Evolutionary conservation across 2,113 vertebrate species (phyloP).

Genomic region (Alouatta palliata): DNA sequence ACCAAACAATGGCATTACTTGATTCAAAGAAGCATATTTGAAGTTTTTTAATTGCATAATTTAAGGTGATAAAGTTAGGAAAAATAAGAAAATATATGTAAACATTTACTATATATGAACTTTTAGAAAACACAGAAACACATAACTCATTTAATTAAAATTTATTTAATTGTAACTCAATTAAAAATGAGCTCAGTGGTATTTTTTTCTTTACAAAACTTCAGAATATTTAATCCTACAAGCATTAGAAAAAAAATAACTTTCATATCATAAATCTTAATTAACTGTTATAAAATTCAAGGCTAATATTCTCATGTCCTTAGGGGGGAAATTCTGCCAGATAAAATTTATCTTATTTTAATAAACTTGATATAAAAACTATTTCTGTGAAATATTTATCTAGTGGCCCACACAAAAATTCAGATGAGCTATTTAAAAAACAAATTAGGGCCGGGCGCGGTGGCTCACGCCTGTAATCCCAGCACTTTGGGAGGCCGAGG

Average conservation of each 20-base stretch:
- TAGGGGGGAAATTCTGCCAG: background rate
- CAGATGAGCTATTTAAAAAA: background rate
- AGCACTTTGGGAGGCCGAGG: too few relatives aligned
- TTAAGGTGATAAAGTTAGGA: background rate
- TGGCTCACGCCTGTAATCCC: too few relatives aligned
- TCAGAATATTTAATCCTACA: background rate
- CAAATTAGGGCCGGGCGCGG: too few relatives aligned
- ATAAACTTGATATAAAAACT: background rate
- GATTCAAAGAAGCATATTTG: background rate
- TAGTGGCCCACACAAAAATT: background rate
- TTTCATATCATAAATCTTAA: background rate
- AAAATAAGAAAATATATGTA: background rate
- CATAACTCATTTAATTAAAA: background rate
- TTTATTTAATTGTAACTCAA: background rate
- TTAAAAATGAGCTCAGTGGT: background rate
- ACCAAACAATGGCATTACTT: background rate
- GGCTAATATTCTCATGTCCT: background rate
- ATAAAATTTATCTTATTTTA: slow-evolving; percentile 13
- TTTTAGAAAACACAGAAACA: background rate
- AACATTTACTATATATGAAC: background rate
- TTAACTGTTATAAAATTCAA: slow-evolving; percentile 22
- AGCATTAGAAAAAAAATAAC: background rate
- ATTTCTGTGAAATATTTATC: background rate
- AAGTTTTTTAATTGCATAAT: background rate
- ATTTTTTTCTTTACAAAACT: background rate